phyloP scores from a whole-genome alignment of 2,113 vertebrate species.

The Callopanchax toddi region DNA sequence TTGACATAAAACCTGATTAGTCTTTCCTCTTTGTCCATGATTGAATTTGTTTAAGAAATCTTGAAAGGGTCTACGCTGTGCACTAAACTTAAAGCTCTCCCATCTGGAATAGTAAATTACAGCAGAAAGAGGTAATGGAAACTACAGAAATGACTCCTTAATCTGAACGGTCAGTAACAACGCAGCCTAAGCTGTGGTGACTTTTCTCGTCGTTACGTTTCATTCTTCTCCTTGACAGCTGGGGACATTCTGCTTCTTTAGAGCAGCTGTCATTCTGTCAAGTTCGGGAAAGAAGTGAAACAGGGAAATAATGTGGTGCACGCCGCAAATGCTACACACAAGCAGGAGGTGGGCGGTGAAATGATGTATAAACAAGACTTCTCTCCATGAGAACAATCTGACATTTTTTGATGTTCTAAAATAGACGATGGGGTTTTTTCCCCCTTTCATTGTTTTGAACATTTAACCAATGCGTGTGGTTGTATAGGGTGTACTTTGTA shows the following conservation, averaged over 20 bases:
- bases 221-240: conserved; percentile 54
- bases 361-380: conserved; percentile 13
- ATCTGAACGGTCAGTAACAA: conserved; percentile 4
- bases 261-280: conserved; percentile 62
- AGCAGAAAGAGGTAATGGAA: conserved; percentile 6
- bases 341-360: conserved; percentile 23
- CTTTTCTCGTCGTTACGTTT: conserved; percentile 50
- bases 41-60: conserved; percentile 46
- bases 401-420: conserved; percentile 27
- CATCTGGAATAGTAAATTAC: conserved; percentile 11
- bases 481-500: too few species aligned
- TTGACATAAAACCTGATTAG: conserved; percentile 70
- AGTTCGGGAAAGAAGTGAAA: conserved; percentile 31
- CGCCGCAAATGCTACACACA: conserved; percentile 44
- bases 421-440: not conserved
- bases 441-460: not conserved
- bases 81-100: conserved; percentile 13
- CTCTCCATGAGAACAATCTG: conserved; percentile 21
- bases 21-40: conserved; percentile 52
- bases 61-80: conserved; percentile 15
- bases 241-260: conserved; percentile 46
- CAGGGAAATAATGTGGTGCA: conserved; percentile 25
- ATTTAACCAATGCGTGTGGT: too few species aligned
- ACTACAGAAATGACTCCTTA: not conserved
- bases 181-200: conserved; percentile 30